phyloP scores from a whole-genome alignment of 2,888 invertebrate genomes.

The Drosophila colorata region DNA sequence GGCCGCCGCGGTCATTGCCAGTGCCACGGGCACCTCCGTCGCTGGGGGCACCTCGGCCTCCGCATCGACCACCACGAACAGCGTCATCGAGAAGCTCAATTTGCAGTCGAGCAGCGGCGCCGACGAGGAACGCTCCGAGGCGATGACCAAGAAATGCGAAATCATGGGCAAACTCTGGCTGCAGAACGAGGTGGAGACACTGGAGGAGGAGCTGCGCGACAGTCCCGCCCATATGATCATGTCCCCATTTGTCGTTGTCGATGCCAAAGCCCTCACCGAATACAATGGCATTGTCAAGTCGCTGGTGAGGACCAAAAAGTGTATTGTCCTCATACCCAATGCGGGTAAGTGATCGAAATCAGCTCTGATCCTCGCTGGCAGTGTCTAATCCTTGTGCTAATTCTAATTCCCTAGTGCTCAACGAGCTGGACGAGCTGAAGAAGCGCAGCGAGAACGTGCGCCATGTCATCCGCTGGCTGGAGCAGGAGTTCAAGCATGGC shows the following conservation, averaged over 20 bases:
- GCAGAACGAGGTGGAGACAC: constrained; percentile 93
- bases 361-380: background rate
- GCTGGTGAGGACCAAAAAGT: constrained; percentile 92
- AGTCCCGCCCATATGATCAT: constrained; percentile 86
- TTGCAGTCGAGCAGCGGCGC: constrained; percentile 84
- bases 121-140: constrained; percentile 84
- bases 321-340: constrained; percentile 94
- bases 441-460: constrained; percentile 93
- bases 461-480: constrained; percentile 97
- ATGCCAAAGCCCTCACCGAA: constrained; percentile 92
- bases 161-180: constrained; percentile 96
- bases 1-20: constrained; percentile 66
- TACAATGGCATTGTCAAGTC: constrained; percentile 92
- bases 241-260: constrained; percentile 95
- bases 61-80: constrained; percentile 82
- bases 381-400: constrained; percentile 1
- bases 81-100: constrained; percentile 80
- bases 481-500: constrained; percentile 93
- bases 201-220: constrained; percentile 89
- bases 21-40: constrained; percentile 68
- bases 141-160: constrained; percentile 83
- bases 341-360: constrained; percentile 88
- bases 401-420: constrained; percentile 92
- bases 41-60: constrained; percentile 81
- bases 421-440: constrained; percentile 94